A percentile compares a stretch with the other conserved stretches of the same genome.
Evolutionary conservation across 1,140 invertebrate species (phyloP).

Genomic region (Liolophura sinensis): DNA sequence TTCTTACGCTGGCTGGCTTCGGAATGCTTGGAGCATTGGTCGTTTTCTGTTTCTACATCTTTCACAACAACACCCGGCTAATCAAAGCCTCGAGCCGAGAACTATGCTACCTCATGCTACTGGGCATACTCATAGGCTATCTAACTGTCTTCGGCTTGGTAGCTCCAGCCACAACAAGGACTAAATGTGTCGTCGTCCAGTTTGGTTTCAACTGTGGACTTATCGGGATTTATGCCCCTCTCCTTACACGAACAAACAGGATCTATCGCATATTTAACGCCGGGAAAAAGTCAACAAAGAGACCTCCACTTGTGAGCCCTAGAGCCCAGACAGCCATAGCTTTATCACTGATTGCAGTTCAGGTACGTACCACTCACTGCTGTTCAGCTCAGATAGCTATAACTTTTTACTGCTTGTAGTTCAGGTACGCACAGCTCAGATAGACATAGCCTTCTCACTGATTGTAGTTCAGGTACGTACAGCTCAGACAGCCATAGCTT

Average conservation of each 20-base stretch:
- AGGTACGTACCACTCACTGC: constrained; percentile 31
- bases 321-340: constrained; percentile 33
- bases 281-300: constrained; percentile 56
- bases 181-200: constrained; percentile 58
- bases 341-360: constrained; percentile 22
- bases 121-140: constrained; percentile 87
- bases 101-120: constrained; percentile 84
- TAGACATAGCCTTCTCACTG: no score
- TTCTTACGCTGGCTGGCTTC: constrained; percentile 58
- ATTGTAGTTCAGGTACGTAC: no score
- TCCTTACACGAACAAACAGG: constrained; percentile 87
- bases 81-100: constrained; percentile 89
- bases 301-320: constrained; percentile 27
- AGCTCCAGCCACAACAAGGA: constrained; percentile 61
- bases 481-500: constrained; percentile 32
- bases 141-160: constrained; percentile 83
- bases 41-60: constrained; percentile 69
- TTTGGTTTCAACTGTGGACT: constrained; percentile 84
- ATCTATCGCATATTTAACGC: constrained; percentile 90
- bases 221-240: constrained; percentile 86
- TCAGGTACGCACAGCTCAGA: no score
- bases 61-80: constrained; percentile 82
- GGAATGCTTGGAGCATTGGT: constrained; percentile 54
- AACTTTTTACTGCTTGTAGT: no score
- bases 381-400: no score